phyloP scores from a whole-genome alignment of 2,797 vertebrate species.

The Intellagama lesueurii region DNA sequence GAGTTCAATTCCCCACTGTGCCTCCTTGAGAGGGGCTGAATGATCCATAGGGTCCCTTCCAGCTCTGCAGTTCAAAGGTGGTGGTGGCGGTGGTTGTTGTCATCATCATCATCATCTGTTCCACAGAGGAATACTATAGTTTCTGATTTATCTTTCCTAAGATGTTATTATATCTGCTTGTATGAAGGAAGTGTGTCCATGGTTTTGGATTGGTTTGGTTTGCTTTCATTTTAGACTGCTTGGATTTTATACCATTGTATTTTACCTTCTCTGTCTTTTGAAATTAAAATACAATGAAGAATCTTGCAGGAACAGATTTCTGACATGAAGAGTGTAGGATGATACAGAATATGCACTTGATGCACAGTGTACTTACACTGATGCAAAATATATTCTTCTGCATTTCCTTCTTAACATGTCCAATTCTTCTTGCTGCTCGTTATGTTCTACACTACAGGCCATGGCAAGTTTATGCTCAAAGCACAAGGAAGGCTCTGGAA shows the following conservation, averaged over 20 bases:
- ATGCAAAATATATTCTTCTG: background rate
- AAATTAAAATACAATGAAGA: background rate
- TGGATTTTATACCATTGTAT: background rate
- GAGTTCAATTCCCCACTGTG: too few species aligned
- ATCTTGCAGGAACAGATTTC: background rate
- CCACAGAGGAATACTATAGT: background rate
- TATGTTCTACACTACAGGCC: background rate
- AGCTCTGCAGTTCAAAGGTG: too few species aligned
- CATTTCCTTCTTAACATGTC: background rate
- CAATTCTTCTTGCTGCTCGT: background rate
- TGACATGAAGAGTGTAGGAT: background rate
- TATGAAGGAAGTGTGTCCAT: background rate
- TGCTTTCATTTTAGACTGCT: background rate
- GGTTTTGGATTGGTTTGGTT: background rate
- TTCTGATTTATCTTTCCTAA: background rate
- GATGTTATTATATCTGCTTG: background rate
- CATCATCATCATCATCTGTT: background rate
- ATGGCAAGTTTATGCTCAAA: background rate
- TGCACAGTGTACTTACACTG: background rate
- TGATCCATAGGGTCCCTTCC: too few species aligned
- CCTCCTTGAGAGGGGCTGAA: too few species aligned
- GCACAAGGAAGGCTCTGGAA: slow-evolving; percentile 16
- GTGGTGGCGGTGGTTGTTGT: too few species aligned
- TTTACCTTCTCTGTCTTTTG: background rate
- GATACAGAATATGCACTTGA: background rate